phyloP scores from a whole-genome alignment of 2,113 vertebrate genomes.

The Rutilus rutilus region DNA sequence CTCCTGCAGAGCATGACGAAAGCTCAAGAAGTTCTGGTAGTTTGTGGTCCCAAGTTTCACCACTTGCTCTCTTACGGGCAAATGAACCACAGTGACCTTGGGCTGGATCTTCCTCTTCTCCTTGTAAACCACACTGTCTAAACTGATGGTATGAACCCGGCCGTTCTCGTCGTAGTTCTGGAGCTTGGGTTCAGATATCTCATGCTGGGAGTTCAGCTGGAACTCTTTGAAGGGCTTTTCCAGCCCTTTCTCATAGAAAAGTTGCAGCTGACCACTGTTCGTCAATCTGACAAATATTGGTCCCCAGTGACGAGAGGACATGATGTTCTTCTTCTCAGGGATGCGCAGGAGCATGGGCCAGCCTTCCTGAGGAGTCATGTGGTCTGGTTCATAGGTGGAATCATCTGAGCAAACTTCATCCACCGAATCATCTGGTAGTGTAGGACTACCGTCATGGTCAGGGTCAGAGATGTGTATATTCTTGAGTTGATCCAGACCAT shows the following conservation, averaged over 20 bases:
- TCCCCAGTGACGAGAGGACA: constrained; percentile 95
- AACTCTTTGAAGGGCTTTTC: constrained; percentile 87
- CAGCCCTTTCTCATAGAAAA: constrained; percentile 88
- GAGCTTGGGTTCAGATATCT: constrained; percentile 85
- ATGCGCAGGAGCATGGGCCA: constrained; percentile 93
- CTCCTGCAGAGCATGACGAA: constrained; percentile 81
- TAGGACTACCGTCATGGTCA: constrained; percentile 64
- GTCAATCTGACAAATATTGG: constrained; percentile 85
- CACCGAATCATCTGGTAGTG: constrained; percentile 77
- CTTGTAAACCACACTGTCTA: constrained; percentile 84
- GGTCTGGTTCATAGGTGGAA: constrained; percentile 60
- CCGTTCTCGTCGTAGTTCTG: constrained; percentile 87
- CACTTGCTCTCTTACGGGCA: constrained; percentile 81
- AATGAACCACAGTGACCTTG: constrained; percentile 81
- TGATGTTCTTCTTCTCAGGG: constrained; percentile 92
- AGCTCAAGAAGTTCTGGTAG: constrained; percentile 85
- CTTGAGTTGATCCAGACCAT: constrained; percentile 81
- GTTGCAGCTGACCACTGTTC: constrained; percentile 75
- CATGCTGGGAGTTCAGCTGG: constrained; percentile 81
- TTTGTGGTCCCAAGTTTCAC: constrained; percentile 85
- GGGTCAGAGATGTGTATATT: constrained; percentile 81
- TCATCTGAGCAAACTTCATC: constrained; percentile 67
- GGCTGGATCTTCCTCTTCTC: constrained; percentile 89
- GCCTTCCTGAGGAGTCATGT: constrained; percentile 76
- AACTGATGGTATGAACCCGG: constrained; percentile 84